Evolutionary conservation across 30 jellyfish, hydroid and myxozoan species (phyloP).

Genomic region (Catostylus mosaicus): DNA sequence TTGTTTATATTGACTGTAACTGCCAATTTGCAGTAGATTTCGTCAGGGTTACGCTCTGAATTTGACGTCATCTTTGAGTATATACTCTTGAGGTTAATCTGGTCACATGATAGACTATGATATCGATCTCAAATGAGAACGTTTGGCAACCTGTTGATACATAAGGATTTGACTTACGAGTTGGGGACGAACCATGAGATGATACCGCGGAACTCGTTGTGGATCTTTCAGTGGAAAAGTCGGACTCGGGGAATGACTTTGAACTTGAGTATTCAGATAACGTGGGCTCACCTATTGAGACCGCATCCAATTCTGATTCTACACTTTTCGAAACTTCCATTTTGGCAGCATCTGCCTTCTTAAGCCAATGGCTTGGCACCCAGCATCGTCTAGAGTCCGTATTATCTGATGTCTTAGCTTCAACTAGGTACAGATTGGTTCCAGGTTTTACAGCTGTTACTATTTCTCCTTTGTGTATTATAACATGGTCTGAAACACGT

Average conservation of each 20-base stretch:
- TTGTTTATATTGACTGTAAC: no score
- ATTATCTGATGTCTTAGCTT: slow-evolving; percentile 60
- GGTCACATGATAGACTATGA: no score
- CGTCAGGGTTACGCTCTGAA: no score
- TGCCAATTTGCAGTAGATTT: no score
- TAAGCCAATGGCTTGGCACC: slow-evolving; percentile 91
- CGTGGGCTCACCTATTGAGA: slow-evolving; percentile 52
- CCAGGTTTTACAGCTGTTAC: slow-evolving; percentile 84
- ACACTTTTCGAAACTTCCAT: slow-evolving; percentile 2
- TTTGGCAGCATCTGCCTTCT: slow-evolving; percentile 1
- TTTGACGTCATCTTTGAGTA: no score
- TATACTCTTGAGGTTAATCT: no score
- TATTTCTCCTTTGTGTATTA: slow-evolving; percentile 73
- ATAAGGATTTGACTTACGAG: slow-evolving; percentile 31
- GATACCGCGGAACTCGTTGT: slow-evolving; percentile 44
- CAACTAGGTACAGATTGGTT: slow-evolving; percentile 74
- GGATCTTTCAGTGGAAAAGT: slow-evolving; percentile 57
- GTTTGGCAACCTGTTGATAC: not conserved
- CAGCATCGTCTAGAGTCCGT: slow-evolving; percentile 78
- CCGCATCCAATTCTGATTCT: slow-evolving; percentile 32
- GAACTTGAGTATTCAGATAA: slow-evolving; percentile 54
- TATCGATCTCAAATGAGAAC: no score
- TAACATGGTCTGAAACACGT: slow-evolving; percentile 52
- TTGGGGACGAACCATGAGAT: slow-evolving; percentile 34
- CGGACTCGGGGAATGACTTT: slow-evolving; percentile 64